Percentiles rank a stretch among this genome's conserved stretches.
Conservation (phyloP, 2,888 invertebrate species). For the Leucophenga maculata region DNA sequence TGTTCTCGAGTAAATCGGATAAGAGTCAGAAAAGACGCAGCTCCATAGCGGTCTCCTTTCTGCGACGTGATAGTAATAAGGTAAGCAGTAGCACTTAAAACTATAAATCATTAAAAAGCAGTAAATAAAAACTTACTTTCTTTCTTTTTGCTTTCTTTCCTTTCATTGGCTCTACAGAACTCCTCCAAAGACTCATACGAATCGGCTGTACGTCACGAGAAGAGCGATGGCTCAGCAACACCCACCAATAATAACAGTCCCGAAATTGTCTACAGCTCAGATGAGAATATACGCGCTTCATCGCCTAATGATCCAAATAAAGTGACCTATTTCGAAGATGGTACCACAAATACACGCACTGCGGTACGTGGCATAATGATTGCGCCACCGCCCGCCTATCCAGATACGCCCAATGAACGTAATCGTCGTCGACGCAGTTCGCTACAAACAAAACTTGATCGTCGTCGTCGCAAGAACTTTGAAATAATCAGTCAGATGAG, state of each 20-base stretch:
- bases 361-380: slow-evolving; percentile 54
- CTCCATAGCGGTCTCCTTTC: slow-evolving; percentile 71
- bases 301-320: slow-evolving; percentile 68
- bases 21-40: slow-evolving; percentile 70
- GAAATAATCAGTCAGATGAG: slow-evolving; percentile 63
- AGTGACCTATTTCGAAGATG: slow-evolving; percentile 66
- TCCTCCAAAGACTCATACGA: slow-evolving; percentile 70
- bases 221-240: slow-evolving; percentile 67
- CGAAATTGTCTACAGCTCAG: slow-evolving; percentile 64
- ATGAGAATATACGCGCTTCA: slow-evolving; percentile 67
- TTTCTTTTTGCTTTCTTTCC: background rate
- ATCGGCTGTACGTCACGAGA: slow-evolving; percentile 70
- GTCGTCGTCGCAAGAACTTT: slow-evolving; percentile 70
- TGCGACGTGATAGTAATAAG: slow-evolving; percentile 70
- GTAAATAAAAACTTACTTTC: background rate
- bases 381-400: slow-evolving; percentile 33
- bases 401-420: slow-evolving; percentile 66
- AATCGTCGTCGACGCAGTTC: slow-evolving; percentile 71
- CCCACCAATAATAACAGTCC: slow-evolving; percentile 57
- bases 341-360: slow-evolving; percentile 52
- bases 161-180: slow-evolving; percentile 47
- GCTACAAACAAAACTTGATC: slow-evolving; percentile 71
- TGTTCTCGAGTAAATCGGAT: slow-evolving; percentile 67
- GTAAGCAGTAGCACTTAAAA: slow-evolving; percentile 60
- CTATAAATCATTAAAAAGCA: background rate